phyloP scores from a whole-genome alignment of 1,140 invertebrate genomes.

The Mactra quadrangularis region DNA sequence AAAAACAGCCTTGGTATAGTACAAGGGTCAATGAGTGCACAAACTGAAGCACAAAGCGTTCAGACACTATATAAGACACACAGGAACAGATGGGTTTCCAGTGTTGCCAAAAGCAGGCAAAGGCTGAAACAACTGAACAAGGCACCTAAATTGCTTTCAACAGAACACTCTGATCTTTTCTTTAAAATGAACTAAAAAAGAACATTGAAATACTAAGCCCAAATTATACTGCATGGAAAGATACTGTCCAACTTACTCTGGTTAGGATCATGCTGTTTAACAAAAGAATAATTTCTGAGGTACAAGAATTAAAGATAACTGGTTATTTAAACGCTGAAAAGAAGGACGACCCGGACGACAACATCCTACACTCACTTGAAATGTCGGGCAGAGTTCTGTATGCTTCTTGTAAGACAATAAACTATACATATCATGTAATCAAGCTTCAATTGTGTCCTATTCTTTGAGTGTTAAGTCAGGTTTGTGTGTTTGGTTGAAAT shows the following conservation, averaged over 20 bases:
- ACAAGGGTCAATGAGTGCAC: too few species aligned
- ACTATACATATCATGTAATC: too few species aligned
- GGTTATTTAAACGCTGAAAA: constrained; percentile 13
- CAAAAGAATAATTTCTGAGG: constrained; percentile 25
- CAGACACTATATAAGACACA: constrained; percentile 4
- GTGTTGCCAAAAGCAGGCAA: constrained; percentile 3
- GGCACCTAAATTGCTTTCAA: constrained; percentile 7
- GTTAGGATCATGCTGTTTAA: constrained; percentile 14
- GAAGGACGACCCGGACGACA: constrained; percentile 13
- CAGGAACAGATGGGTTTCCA: constrained; percentile 1
- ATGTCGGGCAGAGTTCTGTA: constrained; percentile 13
- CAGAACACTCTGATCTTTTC: constrained; percentile 4
- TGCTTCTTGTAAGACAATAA: too few species aligned
- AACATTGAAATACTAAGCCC: constrained; percentile 13
- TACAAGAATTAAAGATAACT: constrained; percentile 20
- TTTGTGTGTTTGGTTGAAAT: too few species aligned
- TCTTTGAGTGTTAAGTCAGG: too few species aligned
- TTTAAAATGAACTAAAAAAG: constrained; percentile 7
- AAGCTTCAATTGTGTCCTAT: too few species aligned
- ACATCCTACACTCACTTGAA: constrained; percentile 12
- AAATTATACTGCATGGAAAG: constrained; percentile 18
- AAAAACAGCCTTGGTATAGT: too few species aligned
- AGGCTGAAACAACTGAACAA: constrained; percentile 8
- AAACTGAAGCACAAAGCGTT: too few species aligned
- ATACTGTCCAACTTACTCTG: constrained; percentile 17